phyloP scores from a whole-genome alignment of 2,113 vertebrate species.

The Gymnorhina tibicen region DNA sequence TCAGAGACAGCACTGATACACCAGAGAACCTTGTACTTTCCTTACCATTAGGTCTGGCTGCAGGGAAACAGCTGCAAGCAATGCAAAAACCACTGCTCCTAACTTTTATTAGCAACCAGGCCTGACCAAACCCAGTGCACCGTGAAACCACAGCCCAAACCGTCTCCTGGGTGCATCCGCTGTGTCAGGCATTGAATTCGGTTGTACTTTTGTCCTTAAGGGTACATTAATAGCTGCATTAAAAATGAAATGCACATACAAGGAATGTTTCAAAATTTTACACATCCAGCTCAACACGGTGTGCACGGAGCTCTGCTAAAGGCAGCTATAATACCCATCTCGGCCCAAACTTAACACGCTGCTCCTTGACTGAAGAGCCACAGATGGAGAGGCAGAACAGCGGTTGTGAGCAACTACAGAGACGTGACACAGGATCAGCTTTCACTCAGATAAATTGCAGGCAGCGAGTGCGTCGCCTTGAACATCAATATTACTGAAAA shows the following conservation, averaged over 20 bases:
- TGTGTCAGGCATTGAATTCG: neutral
- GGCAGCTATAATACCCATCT: neutral
- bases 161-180: fast-evolving
- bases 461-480: neutral
- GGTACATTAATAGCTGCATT: neutral
- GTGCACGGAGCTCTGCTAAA: fast-evolving
- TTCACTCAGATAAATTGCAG: neutral
- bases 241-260: fast-evolving
- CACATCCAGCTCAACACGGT: fast-evolving
- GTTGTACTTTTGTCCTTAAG: neutral
- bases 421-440: neutral
- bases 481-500: neutral
- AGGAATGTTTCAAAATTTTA: neutral
- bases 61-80: neutral
- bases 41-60: fast-evolving
- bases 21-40: no score
- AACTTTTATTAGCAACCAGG: neutral
- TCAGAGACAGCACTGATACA: neutral
- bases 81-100: neutral
- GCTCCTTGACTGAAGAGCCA: neutral
- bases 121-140: neutral
- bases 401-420: no score
- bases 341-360: neutral
- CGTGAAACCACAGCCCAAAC: neutral
- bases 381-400: fast-evolving